Conservation (phyloP, 30 jellyfish, hydroid and myxozoan genomes). For the Aurelia sp. region DNA sequence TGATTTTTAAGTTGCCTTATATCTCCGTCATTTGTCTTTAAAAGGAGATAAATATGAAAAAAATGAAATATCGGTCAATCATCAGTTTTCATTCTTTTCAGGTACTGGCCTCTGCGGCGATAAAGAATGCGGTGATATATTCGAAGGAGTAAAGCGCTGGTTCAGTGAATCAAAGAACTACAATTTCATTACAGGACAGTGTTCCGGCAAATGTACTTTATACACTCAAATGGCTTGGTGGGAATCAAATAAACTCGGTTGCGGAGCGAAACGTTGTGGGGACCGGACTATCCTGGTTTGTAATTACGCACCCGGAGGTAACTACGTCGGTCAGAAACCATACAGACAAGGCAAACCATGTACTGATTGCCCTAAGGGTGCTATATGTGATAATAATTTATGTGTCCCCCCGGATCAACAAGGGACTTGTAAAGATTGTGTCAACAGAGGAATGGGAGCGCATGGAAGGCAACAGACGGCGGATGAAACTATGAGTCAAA, state of each 20-base stretch:
- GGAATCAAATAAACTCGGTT: constrained; percentile 91
- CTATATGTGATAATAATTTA: constrained; percentile 82
- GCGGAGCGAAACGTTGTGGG: constrained; percentile 97
- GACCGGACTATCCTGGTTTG: constrained; percentile 92
- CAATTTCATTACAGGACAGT: constrained; percentile 76
- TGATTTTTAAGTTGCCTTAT: no score
- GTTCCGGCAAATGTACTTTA: constrained; percentile 94
- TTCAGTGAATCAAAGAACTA: constrained; percentile 87
- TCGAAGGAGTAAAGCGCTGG: constrained; percentile 98
- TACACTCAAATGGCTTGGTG: constrained; percentile 99
- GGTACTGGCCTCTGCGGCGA: constrained; percentile 95
- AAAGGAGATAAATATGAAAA: no score
- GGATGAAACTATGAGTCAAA: background rate
- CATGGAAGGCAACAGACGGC: constrained; percentile 15
- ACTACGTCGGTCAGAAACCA: constrained; percentile 94
- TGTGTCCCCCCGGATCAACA: constrained; percentile 79
- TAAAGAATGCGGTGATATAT: constrained; percentile 97
- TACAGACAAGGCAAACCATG: constrained; percentile 90
- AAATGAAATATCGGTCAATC: no score
- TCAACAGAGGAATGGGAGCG: constrained; percentile 19
- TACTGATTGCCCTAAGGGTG: constrained; percentile 86
- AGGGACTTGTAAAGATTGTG: constrained; percentile 46
- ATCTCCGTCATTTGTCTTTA: no score
- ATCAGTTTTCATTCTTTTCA: no score
- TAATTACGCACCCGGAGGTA: constrained; percentile 99